phyloP scores from a whole-genome alignment of 2,113 vertebrate species.

The Pelecanoides urinatrix region DNA sequence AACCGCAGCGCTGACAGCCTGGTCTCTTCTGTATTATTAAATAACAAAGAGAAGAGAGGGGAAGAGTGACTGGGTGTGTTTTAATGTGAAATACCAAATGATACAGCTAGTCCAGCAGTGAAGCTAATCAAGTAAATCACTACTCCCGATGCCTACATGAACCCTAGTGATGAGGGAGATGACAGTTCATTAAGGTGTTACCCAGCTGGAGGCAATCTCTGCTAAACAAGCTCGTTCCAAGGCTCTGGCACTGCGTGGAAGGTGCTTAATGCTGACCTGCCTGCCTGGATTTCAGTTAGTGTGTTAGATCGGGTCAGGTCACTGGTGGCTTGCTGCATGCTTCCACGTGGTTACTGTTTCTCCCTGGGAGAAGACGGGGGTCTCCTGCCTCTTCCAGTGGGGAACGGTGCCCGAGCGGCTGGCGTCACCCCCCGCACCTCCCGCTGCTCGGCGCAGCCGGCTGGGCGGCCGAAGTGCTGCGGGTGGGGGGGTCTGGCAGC shows the following conservation, averaged over 20 bases:
- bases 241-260: not conserved
- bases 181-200: not conserved
- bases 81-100: not conserved
- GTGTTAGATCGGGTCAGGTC: not conserved
- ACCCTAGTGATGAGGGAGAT: not conserved
- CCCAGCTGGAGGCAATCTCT: not conserved
- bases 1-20: accelerated
- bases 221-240: accelerated
- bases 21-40: no score
- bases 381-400: not conserved
- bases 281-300: accelerated
- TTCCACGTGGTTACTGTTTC: accelerated
- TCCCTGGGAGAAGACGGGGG: accelerated
- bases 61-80: not conserved
- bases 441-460: accelerated
- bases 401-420: accelerated
- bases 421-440: not conserved
- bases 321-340: not conserved
- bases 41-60: not conserved
- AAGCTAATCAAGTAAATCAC: accelerated
- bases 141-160: accelerated
- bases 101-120: not conserved
- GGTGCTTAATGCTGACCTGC: not conserved
- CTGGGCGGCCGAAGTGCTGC: not conserved
- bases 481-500: not conserved